Conservation (phyloP, 2,113 vertebrate genomes). For the Neodontobutis hainanensis region DNA sequence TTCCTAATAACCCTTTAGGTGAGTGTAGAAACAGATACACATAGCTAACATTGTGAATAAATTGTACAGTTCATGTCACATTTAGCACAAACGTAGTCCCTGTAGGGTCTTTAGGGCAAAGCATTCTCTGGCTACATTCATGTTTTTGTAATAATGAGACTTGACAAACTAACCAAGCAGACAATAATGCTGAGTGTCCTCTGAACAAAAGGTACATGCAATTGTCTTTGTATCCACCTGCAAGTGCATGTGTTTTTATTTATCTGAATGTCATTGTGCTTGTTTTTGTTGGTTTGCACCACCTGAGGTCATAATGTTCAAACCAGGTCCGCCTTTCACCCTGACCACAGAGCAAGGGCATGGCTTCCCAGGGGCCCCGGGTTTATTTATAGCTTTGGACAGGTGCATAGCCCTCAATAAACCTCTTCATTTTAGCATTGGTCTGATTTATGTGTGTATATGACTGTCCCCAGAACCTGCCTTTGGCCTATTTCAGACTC, state of each 20-base stretch:
- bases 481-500: slow-evolving; percentile 50
- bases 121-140: too few species aligned
- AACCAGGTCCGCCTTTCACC: slow-evolving; percentile 62
- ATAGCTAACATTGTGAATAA: too few species aligned
- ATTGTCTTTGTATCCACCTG: neutral
- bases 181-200: neutral
- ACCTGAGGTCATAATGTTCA: slow-evolving; percentile 61
- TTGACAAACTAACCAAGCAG: too few species aligned
- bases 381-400: slow-evolving; percentile 61
- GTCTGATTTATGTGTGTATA: slow-evolving; percentile 37
- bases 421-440: slow-evolving; percentile 37
- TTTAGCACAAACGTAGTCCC: too few species aligned
- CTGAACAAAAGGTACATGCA: neutral
- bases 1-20: too few species aligned
- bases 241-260: slow-evolving; percentile 7
- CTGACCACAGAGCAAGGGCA: slow-evolving; percentile 50
- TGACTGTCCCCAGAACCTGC: slow-evolving; percentile 35
- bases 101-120: too few species aligned
- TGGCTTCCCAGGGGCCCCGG: slow-evolving; percentile 23
- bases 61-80: too few species aligned
- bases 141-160: too few species aligned
- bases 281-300: slow-evolving; percentile 22
- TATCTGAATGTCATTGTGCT: slow-evolving; percentile 28
- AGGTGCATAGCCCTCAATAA: slow-evolving; percentile 54
- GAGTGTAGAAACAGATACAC: too few species aligned